Conservation (phyloP, 2,113 vertebrate genomes). For the Sylvilagus bachmani region DNA sequence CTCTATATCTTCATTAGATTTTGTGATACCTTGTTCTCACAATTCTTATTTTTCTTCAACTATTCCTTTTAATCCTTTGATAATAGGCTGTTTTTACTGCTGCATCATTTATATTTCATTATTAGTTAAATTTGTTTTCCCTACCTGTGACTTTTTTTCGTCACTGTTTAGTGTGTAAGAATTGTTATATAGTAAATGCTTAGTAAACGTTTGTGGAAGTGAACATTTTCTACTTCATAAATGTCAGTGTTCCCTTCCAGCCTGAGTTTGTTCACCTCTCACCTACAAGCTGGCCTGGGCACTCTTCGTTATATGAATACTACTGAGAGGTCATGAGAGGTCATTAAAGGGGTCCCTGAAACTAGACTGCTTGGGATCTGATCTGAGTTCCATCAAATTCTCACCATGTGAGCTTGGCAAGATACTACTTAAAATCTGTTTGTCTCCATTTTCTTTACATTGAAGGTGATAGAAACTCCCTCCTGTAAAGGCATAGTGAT, state of each 20-base stretch:
- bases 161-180: neutral
- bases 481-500: neutral
- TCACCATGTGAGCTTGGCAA: neutral
- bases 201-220: neutral
- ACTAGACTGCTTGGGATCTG: neutral
- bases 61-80: slow-evolving; percentile 1
- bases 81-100: neutral
- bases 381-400: neutral
- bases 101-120: neutral
- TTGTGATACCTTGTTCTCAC: neutral
- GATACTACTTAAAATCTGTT: neutral
- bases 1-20: neutral
- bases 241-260: neutral
- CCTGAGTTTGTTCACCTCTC: neutral
- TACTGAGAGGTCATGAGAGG: neutral
- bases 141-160: neutral
- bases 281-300: neutral
- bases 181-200: neutral
- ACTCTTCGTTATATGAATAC: neutral
- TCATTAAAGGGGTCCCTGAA: neutral
- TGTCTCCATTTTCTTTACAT: neutral
- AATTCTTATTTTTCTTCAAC: neutral
- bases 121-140: neutral
- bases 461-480: neutral
- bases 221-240: neutral